Percentiles rank a stretch among this genome's conserved stretches.
Conservation (phyloP, 2,888 invertebrate genomes). For the Polymixis lichenea region DNA sequence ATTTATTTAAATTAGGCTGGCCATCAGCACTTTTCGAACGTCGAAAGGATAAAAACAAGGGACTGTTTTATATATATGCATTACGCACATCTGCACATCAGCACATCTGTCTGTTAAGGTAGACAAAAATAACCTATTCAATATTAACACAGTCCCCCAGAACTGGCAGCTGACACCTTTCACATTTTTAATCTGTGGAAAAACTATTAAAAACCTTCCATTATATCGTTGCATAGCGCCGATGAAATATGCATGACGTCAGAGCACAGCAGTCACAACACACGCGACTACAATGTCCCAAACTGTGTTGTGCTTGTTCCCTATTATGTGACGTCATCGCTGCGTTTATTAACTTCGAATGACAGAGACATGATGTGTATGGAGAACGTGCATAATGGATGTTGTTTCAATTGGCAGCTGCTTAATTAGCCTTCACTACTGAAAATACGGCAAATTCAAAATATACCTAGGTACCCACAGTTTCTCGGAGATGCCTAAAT, state of each 20-base stretch:
- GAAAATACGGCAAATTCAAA: background rate
- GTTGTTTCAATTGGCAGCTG: conserved; percentile 11
- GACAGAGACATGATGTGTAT: conserved; percentile 43
- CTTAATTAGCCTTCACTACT: conserved; percentile 23
- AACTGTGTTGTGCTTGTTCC: conserved; percentile 33
- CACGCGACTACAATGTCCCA: conserved; percentile 42
- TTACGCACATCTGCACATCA: too few relatives aligned
- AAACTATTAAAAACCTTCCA: conserved; percentile 48
- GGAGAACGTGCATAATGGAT: conserved; percentile 21
- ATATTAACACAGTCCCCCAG: background rate
- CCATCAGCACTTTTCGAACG: background rate
- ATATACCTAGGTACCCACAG: background rate
- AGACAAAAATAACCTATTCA: background rate
- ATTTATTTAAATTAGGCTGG: background rate
- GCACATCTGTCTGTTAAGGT: background rate
- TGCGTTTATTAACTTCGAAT: conserved; percentile 46
- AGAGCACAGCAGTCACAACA: conserved; percentile 26
- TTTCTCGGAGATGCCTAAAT: background rate
- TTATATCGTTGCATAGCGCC: conserved; percentile 22
- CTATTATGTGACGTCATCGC: conserved; percentile 38
- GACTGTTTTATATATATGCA: too few relatives aligned
- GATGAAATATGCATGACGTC: conserved; percentile 61
- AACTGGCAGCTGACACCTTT: conserved; percentile 19
- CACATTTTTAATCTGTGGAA: conserved; percentile 35
- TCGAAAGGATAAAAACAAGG: too few relatives aligned